Conservation (phyloP, 2,113 vertebrate genomes). For the Pseudonaja textilis region DNA sequence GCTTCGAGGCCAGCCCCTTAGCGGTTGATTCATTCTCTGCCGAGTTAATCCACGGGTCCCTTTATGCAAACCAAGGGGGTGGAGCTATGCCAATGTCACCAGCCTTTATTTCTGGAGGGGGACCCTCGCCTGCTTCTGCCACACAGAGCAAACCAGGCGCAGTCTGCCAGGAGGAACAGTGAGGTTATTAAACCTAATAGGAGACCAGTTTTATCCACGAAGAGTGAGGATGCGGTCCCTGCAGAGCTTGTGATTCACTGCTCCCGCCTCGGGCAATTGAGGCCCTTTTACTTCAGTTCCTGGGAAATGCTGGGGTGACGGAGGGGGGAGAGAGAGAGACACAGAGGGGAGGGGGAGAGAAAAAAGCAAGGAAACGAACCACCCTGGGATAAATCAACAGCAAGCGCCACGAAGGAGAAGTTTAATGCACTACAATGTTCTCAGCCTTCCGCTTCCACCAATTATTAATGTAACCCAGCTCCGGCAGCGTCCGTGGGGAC, state of each 20-base stretch:
- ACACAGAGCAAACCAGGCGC: background rate
- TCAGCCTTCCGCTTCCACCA: background rate
- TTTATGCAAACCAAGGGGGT: background rate
- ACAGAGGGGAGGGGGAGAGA: background rate
- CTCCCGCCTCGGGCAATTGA: background rate
- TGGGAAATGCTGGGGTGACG: background rate
- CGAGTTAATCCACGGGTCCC: background rate
- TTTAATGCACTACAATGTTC: background rate
- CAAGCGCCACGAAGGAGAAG: background rate
- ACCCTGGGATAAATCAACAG: conserved; percentile 27
- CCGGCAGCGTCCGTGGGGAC: accelerated
- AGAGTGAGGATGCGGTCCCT: background rate
- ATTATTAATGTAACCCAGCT: background rate
- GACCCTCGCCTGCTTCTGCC: background rate
- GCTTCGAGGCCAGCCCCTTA: no score
- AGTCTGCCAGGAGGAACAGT: background rate
- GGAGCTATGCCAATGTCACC: background rate
- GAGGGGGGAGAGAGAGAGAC: background rate
- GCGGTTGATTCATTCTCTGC: background rate
- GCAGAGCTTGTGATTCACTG: background rate
- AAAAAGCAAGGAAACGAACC: background rate
- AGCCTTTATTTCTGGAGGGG: background rate
- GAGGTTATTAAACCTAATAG: background rate
- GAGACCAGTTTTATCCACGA: conserved; percentile 9
- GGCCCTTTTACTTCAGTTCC: background rate